phyloP scores from a whole-genome alignment of 1,140 invertebrate species.

The Mercenaria mercenaria region DNA sequence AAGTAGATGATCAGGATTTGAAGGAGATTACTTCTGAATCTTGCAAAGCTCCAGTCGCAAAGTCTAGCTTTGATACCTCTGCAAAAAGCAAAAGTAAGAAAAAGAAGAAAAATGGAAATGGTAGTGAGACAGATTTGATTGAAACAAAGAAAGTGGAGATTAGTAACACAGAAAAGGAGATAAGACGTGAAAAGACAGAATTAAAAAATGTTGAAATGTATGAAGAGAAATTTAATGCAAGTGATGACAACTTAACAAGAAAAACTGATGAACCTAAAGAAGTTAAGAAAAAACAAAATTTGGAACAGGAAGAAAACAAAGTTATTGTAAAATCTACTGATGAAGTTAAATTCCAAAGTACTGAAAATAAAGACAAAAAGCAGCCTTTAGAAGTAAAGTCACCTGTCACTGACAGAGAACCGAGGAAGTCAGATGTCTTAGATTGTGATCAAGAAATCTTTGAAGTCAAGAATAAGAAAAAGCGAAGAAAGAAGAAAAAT shows the following conservation, averaged over 20 bases:
- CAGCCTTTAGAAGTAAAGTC: not conserved
- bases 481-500: slow-evolving; percentile 39
- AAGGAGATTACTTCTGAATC: too few relatives aligned
- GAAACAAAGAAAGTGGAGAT: not conserved
- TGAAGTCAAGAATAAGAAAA: slow-evolving; percentile 46
- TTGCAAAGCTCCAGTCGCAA: too few relatives aligned
- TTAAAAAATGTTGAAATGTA: slow-evolving; percentile 1
- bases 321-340: not conserved
- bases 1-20: too few relatives aligned
- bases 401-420: not conserved
- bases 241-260: too few relatives aligned
- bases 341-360: not conserved
- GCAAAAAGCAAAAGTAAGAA: not conserved
- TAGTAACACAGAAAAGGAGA: not conserved
- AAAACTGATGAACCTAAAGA: too few relatives aligned
- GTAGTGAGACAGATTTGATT: not conserved
- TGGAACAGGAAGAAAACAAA: not conserved
- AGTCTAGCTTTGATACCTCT: not conserved
- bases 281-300: not conserved
- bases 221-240: too few relatives aligned
- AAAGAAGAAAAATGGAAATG: slow-evolving; percentile 19
- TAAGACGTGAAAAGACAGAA: not conserved
- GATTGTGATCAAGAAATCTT: not conserved
- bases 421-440: not conserved
- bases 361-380: not conserved